phyloP scores from a whole-genome alignment of 1,140 invertebrate species.

The Drosophila teissieri region DNA sequence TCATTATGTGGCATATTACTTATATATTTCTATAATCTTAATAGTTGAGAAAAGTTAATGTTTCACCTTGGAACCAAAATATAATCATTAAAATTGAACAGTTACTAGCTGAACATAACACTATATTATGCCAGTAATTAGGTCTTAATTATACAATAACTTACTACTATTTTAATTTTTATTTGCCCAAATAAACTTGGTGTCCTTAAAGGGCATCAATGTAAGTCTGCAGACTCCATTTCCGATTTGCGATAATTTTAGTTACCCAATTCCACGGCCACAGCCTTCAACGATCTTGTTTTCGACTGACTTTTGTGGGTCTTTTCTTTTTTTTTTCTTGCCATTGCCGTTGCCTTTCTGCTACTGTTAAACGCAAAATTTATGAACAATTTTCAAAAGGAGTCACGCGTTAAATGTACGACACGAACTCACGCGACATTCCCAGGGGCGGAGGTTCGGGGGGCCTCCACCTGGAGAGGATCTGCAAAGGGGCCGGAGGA shows the following conservation, averaged over 20 bases:
- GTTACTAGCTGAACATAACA: too few relatives aligned
- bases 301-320: constrained; percentile 29
- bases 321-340: constrained; percentile 10
- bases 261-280: constrained; percentile 38
- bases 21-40: too few relatives aligned
- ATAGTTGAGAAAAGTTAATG: too few relatives aligned
- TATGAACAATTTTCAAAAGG: constrained; percentile 78
- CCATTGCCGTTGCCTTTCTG: constrained; percentile 60
- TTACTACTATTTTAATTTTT: too few relatives aligned
- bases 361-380: constrained; percentile 81
- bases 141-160: too few relatives aligned
- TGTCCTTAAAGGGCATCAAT: constrained; percentile 4
- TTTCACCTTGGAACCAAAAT: too few relatives aligned
- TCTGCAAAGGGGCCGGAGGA: constrained; percentile 9
- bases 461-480: constrained; percentile 4
- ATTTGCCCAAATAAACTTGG: too few relatives aligned
- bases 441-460: neutral
- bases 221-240: neutral
- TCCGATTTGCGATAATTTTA: constrained; percentile 10
- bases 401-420: constrained; percentile 81
- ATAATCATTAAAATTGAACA: too few relatives aligned
- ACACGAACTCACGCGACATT: constrained; percentile 78
- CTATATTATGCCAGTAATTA: too few relatives aligned
- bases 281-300: constrained; percentile 64
- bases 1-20: too few relatives aligned